phyloP scores from a whole-genome alignment of 2,888 invertebrate genomes.

The Apantesis nais region DNA sequence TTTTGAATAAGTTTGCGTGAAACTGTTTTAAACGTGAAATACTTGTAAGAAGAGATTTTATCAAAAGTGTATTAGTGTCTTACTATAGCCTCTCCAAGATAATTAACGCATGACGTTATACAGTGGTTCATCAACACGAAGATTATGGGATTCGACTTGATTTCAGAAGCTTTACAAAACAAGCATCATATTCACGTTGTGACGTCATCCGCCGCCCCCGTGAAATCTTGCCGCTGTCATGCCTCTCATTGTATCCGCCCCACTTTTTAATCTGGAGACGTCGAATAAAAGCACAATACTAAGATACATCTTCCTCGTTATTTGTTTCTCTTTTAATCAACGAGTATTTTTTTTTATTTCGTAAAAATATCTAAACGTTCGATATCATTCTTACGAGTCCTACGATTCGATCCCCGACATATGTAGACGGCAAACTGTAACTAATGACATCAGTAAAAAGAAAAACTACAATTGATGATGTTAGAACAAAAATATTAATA shows the following conservation, averaged over 20 bases:
- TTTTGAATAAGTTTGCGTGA: not conserved
- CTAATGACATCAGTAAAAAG: conserved; percentile 55
- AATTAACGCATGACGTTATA: not conserved
- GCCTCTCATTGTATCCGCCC: conserved; percentile 74
- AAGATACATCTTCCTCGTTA: conserved; percentile 70
- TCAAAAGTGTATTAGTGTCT: not conserved
- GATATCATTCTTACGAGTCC: not conserved
- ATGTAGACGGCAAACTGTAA: conserved; percentile 39
- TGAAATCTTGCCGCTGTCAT: conserved; percentile 59
- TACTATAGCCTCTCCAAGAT: not conserved
- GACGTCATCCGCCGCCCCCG: conserved; percentile 64
- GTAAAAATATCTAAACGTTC: conserved; percentile 33
- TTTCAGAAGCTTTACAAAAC: conserved; percentile 52
- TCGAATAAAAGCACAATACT: conserved; percentile 79
- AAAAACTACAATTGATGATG: conserved; percentile 65
- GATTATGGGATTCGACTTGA: conserved; percentile 40
- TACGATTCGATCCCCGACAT: conserved; percentile 22
- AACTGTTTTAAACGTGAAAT: not conserved
- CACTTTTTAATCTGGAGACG: conserved; percentile 82
- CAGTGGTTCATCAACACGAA: conserved; percentile 18
- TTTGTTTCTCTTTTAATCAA: conserved; percentile 74
- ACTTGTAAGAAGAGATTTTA: not conserved
- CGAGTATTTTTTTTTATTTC: conserved; percentile 54
- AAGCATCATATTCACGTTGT: conserved; percentile 69
- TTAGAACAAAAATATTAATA: conserved; percentile 66